Base-by-base conservation (phyloP, 2,113 vertebrate genomes). In the Myrmophylax atrothorax region DNA sequence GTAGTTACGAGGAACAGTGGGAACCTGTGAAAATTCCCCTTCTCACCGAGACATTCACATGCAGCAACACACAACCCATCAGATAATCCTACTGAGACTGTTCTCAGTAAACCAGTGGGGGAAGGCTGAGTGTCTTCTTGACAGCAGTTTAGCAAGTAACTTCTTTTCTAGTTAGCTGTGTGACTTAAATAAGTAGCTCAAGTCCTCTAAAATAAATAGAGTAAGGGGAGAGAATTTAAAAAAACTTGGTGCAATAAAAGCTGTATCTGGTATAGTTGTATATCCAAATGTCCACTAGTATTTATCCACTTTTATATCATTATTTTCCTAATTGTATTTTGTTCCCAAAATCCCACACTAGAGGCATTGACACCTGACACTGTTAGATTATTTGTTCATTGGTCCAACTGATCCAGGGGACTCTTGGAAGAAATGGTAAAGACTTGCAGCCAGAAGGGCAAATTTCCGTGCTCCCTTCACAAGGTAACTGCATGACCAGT, bases 1-100 rank as follows among this genome's bases (percentile, higher is more conserved):
- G 86, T 42, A 58, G 33, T 55, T 83, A 76, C 4, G 44, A 90
- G 74, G 78, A 80, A 91, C 78, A 86, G 55, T 2, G 4, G 67
- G 91, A 97, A 96, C 72, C 75, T 83, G 94, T 49, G 82, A 95
- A 94, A 90, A 76, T 40, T 89, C 87, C 17, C 10, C 59, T 69
- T 84, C 70, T 80, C 46, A 80, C 78, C 33, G 40, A 79, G 67
- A 72, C 33, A 37, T 77, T 83, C 49, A 50, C 49, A 60, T 58
- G 67, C 67, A 87, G 70, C 35, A 89, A 26, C 74, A 89, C 58
- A 73, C 44, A 85, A 60, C 50, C 46, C 25, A 58, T 40, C 58
- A 60, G 47, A 84, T n/a, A 81, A 89, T 64, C 37, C 59, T 46
- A 16, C n/a, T 38, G 50, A 73, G 62, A 82, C 53, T 69, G 60